Conservation (phyloP, 1,140 invertebrate genomes). For the Drosophila sproati region DNA sequence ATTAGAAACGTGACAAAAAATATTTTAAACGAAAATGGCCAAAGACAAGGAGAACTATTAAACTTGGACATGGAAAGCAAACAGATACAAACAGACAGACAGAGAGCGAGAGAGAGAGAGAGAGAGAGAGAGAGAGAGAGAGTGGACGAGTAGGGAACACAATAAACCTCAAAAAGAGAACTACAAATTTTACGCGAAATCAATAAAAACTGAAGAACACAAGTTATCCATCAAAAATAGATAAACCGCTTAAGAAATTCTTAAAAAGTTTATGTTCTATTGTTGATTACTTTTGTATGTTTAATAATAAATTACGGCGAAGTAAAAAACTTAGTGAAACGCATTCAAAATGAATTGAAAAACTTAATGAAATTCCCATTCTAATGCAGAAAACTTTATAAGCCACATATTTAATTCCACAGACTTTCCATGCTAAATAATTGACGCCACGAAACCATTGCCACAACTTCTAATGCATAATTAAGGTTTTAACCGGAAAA, state of each 20-base stretch:
- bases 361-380: conserved; percentile 8
- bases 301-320: background rate
- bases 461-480: conserved; percentile 17
- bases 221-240: background rate
- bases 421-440: conserved; percentile 33
- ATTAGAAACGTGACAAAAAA: background rate
- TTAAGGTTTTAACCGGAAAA: background rate
- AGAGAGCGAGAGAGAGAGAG: no score
- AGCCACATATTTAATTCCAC: background rate
- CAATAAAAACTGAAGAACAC: no score
- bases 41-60: background rate
- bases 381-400: background rate
- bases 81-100: no score
- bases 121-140: no score
- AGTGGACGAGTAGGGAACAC: no score
- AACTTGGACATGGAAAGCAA: no score
- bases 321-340: conserved; percentile 5
- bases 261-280: no score
- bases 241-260: background rate
- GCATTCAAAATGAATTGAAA: conserved; percentile 5
- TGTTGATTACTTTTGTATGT: background rate
- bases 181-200: no score
- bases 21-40: background rate
- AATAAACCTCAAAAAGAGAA: no score
- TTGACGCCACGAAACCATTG: conserved; percentile 15